phyloP scores from a whole-genome alignment of 2,797 vertebrate genomes.

The Tamandua tetradactyla region DNA sequence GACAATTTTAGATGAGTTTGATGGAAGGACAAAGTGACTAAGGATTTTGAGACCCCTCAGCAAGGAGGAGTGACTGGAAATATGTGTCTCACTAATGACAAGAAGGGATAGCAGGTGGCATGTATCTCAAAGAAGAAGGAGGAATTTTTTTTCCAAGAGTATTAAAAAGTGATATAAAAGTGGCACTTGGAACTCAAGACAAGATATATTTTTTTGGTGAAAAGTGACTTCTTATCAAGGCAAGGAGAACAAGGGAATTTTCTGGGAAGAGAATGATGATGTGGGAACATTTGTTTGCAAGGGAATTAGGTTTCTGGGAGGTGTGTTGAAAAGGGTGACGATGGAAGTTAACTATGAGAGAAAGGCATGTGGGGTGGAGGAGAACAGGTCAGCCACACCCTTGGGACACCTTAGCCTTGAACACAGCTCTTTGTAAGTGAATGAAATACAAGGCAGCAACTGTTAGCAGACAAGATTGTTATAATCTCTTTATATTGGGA shows the following conservation, averaged over 20 bases:
- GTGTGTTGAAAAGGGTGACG: background rate
- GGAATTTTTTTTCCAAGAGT: background rate
- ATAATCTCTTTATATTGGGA: background rate
- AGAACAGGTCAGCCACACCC: background rate
- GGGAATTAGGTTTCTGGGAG: background rate
- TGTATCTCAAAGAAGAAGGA: background rate
- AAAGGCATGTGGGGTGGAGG: background rate
- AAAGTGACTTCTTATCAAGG: slow-evolving; percentile 6
- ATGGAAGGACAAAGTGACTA: background rate
- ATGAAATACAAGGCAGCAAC: background rate
- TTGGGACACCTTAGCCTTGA: background rate
- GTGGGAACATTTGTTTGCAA: background rate
- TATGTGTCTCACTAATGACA: background rate
- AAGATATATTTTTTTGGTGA: background rate
- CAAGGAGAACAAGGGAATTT: background rate
- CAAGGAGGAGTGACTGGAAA: background rate
- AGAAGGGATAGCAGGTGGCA: background rate
- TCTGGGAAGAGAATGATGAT: background rate
- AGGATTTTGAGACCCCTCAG: background rate
- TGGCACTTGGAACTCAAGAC: background rate
- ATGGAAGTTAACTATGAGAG: background rate
- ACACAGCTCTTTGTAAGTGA: background rate
- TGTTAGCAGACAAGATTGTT: background rate
- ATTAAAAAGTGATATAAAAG: slow-evolving; percentile 28
- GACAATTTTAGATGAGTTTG: slow-evolving; percentile 26